phyloP scores from a whole-genome alignment of 35 echinoderm and acorn worm genomes.

The Stichopus chloronotus region DNA sequence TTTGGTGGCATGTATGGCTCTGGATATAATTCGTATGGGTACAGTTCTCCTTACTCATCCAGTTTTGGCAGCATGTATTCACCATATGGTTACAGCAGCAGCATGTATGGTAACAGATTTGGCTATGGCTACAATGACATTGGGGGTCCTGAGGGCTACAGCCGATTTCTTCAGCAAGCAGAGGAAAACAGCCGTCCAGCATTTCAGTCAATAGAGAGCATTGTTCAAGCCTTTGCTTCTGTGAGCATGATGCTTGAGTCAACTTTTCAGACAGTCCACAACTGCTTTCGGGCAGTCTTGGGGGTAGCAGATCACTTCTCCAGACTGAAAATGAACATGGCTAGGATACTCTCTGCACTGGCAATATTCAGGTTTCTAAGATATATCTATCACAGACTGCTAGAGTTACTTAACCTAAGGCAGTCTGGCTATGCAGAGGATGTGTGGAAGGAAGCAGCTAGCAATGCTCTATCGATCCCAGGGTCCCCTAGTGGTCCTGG shows the following conservation, averaged over 20 bases:
- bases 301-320: slow-evolving; percentile 97
- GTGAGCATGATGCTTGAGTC: slow-evolving; percentile 99
- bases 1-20: slow-evolving; percentile 56
- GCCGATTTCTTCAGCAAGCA: slow-evolving; percentile 87
- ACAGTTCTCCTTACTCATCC: slow-evolving; percentile 16
- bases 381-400: slow-evolving; percentile 69
- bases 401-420: slow-evolving; percentile 75
- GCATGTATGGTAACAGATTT: slow-evolving; percentile 75
- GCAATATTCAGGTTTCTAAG: slow-evolving; percentile 81
- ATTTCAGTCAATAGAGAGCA: slow-evolving; percentile 97
- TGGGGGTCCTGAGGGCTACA: slow-evolving; percentile 56
- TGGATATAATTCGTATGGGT: slow-evolving; percentile 45
- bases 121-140: slow-evolving; percentile 46
- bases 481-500: background rate
- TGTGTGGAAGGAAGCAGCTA: slow-evolving; percentile 80
- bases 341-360: slow-evolving; percentile 81
- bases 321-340: slow-evolving; percentile 86
- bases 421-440: slow-evolving; percentile 77
- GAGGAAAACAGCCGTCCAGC: slow-evolving; percentile 93
- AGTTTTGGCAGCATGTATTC: slow-evolving; percentile 78
- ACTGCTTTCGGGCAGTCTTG: slow-evolving; percentile 90
- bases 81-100: slow-evolving; percentile 47
- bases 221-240: slow-evolving; percentile 95
- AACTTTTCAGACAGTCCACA: slow-evolving; percentile 92
- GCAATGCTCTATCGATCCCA: slow-evolving; percentile 17